Conservation (phyloP, 2,113 vertebrate species). For the Zosterops pallidus region DNA sequence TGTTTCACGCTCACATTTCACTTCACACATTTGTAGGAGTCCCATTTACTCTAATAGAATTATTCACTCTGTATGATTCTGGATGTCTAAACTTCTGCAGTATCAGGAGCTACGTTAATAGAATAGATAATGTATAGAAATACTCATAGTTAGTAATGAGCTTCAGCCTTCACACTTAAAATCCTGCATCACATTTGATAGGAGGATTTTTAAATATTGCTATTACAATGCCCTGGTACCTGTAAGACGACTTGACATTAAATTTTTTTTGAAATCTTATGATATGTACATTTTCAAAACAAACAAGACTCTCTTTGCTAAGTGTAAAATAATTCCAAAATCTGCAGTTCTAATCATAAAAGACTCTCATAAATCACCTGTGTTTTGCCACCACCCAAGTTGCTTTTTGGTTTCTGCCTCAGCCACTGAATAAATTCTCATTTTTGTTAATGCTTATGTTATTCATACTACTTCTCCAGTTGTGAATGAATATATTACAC, state of each 20-base stretch:
- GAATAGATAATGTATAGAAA: constrained; percentile 35
- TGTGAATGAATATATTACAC: constrained; percentile 28
- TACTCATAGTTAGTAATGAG: neutral
- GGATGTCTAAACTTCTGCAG: neutral
- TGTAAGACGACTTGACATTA: neutral
- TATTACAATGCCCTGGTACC: neutral
- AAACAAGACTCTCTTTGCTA: neutral
- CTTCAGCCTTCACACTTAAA: neutral
- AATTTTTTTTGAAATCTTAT: neutral
- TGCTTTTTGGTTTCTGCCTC: constrained; percentile 19
- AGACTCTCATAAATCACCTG: constrained; percentile 9
- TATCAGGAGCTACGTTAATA: constrained; percentile 26
- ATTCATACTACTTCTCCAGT: constrained; percentile 27
- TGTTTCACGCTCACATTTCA: neutral
- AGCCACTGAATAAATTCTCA: constrained; percentile 45
- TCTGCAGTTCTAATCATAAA: constrained; percentile 21
- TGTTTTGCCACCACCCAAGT: neutral
- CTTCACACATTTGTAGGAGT: constrained; percentile 45
- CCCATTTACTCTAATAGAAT: constrained; percentile 35
- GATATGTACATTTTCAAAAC: neutral
- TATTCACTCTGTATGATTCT: constrained; percentile 43
- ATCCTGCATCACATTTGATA: neutral
- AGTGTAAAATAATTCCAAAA: neutral
- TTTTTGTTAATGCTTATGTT: constrained; percentile 25
- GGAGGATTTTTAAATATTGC: neutral